These are phyloP conservation scores for Phenacoccus solenopsis DNA, from an alignment of 1,140 invertebrate genomes.

Conservation along the genomic window DNA sequence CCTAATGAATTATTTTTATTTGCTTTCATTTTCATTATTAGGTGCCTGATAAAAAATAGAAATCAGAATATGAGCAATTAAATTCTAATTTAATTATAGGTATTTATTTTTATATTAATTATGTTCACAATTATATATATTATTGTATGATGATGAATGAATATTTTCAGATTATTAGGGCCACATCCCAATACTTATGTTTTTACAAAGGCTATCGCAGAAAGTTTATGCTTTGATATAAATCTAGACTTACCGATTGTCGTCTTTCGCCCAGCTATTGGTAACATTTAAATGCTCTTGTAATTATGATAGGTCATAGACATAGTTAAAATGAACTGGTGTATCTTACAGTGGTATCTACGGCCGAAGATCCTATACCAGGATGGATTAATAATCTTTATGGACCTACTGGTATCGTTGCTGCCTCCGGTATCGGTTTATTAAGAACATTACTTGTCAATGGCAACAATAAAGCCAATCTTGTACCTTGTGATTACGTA, in stretches of 20 bases:
- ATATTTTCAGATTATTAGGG: conserved; percentile 31
- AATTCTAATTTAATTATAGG: no score
- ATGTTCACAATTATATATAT: no score
- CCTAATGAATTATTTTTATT: no score
- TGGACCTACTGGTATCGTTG: conserved; percentile 42
- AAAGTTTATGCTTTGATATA: conserved; percentile 51
- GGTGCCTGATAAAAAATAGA: no score
- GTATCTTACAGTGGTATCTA: conserved; percentile 35
- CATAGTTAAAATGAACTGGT: no score
- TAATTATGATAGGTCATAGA: no score
- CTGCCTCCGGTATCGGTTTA: conserved; percentile 39
- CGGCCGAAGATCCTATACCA: conserved; percentile 48
- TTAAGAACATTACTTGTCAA: conserved; percentile 40
- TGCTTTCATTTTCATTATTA: no score
- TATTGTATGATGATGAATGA: no score
- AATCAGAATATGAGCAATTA: no score
- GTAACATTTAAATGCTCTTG: no score
- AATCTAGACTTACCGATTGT: conserved; percentile 53
- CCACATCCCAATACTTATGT: conserved; percentile 67
- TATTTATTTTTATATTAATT: no score
- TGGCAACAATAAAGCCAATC: conserved; percentile 37
- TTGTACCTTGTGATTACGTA: conserved; percentile 47
- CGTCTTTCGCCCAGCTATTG: conserved; percentile 55
- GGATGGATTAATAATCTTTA: conserved; percentile 54
- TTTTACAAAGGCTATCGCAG: conserved; percentile 66